Evolutionary conservation across 2,888 invertebrate species (phyloP), one percentile per base, ranked within the genome.

Genomic region (Acrocera orbiculus): DNA sequence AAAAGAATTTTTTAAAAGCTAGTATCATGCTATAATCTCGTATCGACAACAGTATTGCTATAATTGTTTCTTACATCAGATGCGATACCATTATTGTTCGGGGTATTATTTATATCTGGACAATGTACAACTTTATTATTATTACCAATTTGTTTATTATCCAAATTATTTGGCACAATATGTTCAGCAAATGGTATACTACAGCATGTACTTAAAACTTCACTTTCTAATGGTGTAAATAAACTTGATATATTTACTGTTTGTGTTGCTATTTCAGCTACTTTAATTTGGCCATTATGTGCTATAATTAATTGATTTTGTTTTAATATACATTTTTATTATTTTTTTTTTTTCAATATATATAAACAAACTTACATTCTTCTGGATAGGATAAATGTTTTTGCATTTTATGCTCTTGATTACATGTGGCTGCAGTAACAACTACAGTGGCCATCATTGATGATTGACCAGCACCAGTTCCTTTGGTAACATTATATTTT

Each of bases 381-480:
- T n/a, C n/a, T n/a, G n/a, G n/a, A n/a, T n/a, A n/a, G n/a, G 67
- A 63, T 40, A 70, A 67, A 52, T 72, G 70, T 48, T 69, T 70
- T 44, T 69, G 67, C 24, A 73, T 64, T 47, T 71, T 69, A 52
- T 72, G 71, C 47, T 73, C 73, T 44, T 73, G 73, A 40, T 73
- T 71, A 47, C 73, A 74, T 3, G 74, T 73, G 15, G 69, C 72
- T 2, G 73, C 73, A 15, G 73, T 73, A 11, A 74, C 65, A 41
- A 73, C 70, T 4, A 73, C 67, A 5, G 74, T 70, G 2, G 74
- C 71, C 69, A 74, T 73, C 70, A 74, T 71, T 37, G 69, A 73
- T 3, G 72, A 69, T 16, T 67, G 67, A 3, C 69, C 67, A 0
- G 70, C 69, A 15, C 66, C 66, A 0, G 70, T 66, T 8, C 11